Percentiles rank a stretch among this genome's conserved stretches.
Evolutionary conservation across 2,113 vertebrate genomes (phyloP).

Genomic region (Mustela lutreola): DNA sequence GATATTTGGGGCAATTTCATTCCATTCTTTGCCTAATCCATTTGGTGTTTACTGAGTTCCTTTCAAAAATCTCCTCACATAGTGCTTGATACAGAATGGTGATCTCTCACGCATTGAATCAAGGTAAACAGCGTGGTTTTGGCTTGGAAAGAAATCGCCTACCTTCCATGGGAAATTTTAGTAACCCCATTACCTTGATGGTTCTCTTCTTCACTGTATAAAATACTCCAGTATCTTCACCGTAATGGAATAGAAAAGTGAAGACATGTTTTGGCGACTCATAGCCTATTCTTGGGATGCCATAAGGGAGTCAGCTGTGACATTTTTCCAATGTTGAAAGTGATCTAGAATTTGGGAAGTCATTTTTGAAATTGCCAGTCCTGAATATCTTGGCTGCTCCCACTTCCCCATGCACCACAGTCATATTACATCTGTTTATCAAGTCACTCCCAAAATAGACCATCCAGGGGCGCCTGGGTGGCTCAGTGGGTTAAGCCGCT

Average conservation of each 20-base stretch:
- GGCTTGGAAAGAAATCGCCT: not conserved
- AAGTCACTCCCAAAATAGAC: not conserved
- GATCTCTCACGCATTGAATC: not conserved
- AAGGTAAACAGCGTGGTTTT: not conserved
- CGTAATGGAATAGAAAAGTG: constrained; percentile 20
- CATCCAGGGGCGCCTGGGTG: not conserved
- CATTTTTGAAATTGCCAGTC: constrained; percentile 38
- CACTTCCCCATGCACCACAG: not conserved
- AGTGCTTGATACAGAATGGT: not conserved
- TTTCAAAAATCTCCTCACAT: constrained; percentile 40
- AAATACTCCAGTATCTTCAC: not conserved
- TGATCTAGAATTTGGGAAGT: not conserved
- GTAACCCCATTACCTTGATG: not conserved
- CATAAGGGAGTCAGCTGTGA: not conserved
- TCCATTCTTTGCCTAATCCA: constrained; percentile 9
- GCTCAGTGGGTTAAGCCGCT: no score
- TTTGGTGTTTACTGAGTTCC: not conserved
- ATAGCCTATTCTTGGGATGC: not conserved
- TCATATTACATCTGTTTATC: not conserved
- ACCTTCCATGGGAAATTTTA: not conserved
- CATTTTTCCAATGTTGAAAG: not conserved
- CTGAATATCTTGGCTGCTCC: not conserved
- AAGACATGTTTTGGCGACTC: not conserved
- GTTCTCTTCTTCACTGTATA: not conserved
- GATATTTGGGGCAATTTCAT: not conserved